Evolutionary conservation across 2,888 invertebrate species (phyloP).

Genomic region (Hemaris fuciformis): DNA sequence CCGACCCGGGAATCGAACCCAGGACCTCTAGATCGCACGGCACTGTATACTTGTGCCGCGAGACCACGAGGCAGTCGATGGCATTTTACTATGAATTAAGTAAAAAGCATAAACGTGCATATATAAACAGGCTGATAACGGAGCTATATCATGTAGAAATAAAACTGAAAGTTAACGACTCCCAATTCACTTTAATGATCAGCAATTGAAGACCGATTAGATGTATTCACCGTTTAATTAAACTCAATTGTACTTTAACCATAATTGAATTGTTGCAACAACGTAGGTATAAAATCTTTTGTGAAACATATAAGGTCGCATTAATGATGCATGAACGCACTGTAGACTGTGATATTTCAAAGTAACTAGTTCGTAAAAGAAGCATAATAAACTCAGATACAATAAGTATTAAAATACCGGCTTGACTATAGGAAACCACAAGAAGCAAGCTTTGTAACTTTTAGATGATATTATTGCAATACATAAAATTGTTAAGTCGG

Average conservation of each 20-base stretch:
- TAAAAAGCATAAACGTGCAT: neutral
- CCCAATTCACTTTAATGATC: slow-evolving; percentile 41
- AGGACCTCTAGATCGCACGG: too few relatives aligned
- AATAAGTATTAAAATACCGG: too few relatives aligned
- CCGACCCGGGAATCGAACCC: too few relatives aligned
- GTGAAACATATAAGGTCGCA: neutral
- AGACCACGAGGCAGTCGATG: too few relatives aligned
- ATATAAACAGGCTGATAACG: neutral
- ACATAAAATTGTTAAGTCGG: too few relatives aligned
- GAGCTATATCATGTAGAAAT: slow-evolving; percentile 16
- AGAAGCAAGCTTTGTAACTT: too few relatives aligned
- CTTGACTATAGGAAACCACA: too few relatives aligned
- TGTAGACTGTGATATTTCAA: neutral
- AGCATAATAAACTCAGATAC: too few relatives aligned
- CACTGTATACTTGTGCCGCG: too few relatives aligned
- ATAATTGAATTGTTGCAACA: slow-evolving; percentile 36
- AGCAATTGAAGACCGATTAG: slow-evolving; percentile 60
- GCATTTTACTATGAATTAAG: neutral
- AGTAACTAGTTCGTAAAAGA: too few relatives aligned
- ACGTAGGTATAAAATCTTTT: slow-evolving; percentile 12
- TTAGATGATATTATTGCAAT: too few relatives aligned
- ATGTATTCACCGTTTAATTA: slow-evolving; percentile 53
- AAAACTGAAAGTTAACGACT: slow-evolving; percentile 29
- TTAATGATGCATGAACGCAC: neutral
- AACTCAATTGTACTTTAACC: slow-evolving; percentile 51